Evolutionary conservation across 2,797 vertebrate species (phyloP).

Genomic region (Xiphophorus birchmanni): DNA sequence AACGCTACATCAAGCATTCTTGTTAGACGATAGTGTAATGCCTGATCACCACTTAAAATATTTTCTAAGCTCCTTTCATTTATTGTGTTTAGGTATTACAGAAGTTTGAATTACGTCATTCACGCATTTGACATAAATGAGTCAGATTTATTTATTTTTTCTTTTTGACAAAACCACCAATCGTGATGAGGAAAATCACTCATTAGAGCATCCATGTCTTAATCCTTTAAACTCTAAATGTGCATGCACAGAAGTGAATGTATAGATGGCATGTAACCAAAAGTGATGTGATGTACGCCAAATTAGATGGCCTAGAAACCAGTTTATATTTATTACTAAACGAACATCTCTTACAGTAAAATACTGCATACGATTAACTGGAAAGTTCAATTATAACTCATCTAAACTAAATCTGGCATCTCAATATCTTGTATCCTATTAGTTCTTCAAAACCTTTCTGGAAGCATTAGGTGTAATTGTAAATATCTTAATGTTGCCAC

Average conservation of each 20-base stretch:
- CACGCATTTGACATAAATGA: slow-evolving; percentile 11
- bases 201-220: neutral
- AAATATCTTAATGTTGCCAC: neutral
- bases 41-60: neutral
- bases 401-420: neutral
- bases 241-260: neutral
- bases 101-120: neutral
- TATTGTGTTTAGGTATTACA: neutral
- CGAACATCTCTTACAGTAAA: neutral
- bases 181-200: slow-evolving; percentile 14
- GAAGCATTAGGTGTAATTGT: neutral
- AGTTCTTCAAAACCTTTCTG: neutral
- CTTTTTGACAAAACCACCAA: slow-evolving; percentile 13
- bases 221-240: neutral
- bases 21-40: neutral
- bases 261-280: neutral
- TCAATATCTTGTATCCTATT: neutral
- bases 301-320: neutral
- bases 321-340: neutral
- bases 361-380: neutral
- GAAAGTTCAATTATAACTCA: neutral
- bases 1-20: neutral
- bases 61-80: neutral
- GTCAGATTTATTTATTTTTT: slow-evolving; percentile 19
- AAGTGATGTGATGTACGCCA: neutral